phyloP scores from a whole-genome alignment of 2,888 invertebrate genomes.

The Acleris emargana region DNA sequence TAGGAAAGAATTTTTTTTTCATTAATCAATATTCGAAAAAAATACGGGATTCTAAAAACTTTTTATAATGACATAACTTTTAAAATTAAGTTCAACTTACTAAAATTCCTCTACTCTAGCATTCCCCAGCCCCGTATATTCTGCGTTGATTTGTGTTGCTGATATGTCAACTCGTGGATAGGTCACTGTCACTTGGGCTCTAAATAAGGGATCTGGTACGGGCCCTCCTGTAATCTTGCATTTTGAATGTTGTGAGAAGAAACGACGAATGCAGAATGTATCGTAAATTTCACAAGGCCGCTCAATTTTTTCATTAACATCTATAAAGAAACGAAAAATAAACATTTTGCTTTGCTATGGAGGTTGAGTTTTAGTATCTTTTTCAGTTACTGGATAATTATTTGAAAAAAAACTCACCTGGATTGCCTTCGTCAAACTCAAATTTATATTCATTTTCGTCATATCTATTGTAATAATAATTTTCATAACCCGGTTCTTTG shows the following conservation, averaged over 20 bases:
- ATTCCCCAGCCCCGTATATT: slow-evolving; percentile 43
- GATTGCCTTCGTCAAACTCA: slow-evolving; percentile 21
- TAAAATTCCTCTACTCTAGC: slow-evolving; percentile 51
- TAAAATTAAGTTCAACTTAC: slow-evolving; percentile 41
- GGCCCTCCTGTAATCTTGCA: slow-evolving; percentile 35
- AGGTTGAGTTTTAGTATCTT: no score
- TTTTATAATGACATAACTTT: background rate
- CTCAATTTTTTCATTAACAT: slow-evolving; percentile 14
- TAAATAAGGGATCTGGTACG: slow-evolving; percentile 42
- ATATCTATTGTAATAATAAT: background rate
- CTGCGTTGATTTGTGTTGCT: slow-evolving; percentile 33
- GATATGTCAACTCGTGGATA: slow-evolving; percentile 45
- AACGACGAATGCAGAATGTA: slow-evolving; percentile 39
- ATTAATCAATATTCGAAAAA: no score
- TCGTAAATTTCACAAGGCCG: slow-evolving; percentile 37
- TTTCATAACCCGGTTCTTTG: background rate
- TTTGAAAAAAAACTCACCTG: slow-evolving; percentile 6
- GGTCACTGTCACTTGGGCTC: slow-evolving; percentile 32
- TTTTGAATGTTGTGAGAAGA: slow-evolving; percentile 35
- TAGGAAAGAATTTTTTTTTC: no score
- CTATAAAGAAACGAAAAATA: background rate
- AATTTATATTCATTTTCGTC: background rate
- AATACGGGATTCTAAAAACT: background rate
- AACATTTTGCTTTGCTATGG: background rate
- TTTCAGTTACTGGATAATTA: background rate